Conservation (phyloP, 2,888 invertebrate species). For the Cynaeus angustus region DNA sequence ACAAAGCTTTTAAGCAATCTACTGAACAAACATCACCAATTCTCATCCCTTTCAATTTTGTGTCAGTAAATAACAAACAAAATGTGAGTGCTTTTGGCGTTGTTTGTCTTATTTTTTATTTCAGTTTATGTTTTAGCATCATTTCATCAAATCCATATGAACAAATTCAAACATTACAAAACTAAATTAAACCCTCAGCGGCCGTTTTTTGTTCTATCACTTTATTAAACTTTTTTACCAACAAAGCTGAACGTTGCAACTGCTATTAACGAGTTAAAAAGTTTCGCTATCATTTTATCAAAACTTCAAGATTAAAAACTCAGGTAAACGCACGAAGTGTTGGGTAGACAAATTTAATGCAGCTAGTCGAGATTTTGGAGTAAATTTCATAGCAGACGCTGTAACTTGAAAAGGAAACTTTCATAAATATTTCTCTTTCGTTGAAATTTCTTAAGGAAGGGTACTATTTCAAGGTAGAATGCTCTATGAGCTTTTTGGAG, state of each 20-base stretch:
- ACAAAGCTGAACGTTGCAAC: not conserved
- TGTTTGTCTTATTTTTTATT: not conserved
- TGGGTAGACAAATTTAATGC: not conserved
- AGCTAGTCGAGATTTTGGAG: not conserved
- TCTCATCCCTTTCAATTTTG: no score
- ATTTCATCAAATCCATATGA: not conserved
- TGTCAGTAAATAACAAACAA: not conserved
- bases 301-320: constrained; percentile 12
- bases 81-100: not conserved
- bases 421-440: constrained; percentile 22
- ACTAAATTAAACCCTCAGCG: constrained; percentile 9
- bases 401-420: not conserved
- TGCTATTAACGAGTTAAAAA: constrained; percentile 7
- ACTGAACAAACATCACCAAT: no score
- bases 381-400: not conserved
- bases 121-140: not conserved
- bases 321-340: not conserved
- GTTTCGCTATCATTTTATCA: constrained; percentile 3
- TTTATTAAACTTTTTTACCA: constrained; percentile 13
- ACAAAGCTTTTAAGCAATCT: no score
- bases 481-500: not conserved
- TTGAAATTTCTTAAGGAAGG: not conserved
- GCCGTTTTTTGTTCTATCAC: constrained; percentile 5
- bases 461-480: constrained; percentile 15
- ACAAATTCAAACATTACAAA: constrained; percentile 10